Evolutionary conservation across 1,140 invertebrate genomes (phyloP), one percentile per base, ranked within the genome.

Genomic region (Brachionus asplanchnoidis): DNA sequence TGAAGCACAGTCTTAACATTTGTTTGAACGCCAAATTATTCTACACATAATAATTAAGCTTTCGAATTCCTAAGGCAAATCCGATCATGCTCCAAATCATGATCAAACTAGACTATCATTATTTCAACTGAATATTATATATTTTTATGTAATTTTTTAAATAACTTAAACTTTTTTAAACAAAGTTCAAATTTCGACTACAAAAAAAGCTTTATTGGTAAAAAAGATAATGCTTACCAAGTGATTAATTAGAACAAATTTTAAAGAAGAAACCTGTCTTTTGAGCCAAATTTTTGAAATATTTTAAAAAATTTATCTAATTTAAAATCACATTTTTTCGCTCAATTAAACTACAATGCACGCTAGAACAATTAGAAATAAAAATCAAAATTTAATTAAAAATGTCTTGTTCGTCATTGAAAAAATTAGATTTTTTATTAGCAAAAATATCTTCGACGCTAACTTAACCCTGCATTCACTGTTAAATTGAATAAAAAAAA

Each of bases 11-110:
- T 70, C 66, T 70, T 36, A 70, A 17, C 36, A 28, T 70, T 70
- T 70, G 32, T 28, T 68, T 70, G 36, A 70, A 70, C 66, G 36
- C 26, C 66, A 70, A 40, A 70, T 36, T 70, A 36, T 70, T 70
- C 36, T 12, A 14, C 36, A 60, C 53, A 60, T 60, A 60, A 60
- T 60, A 17, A 60, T 60, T 60, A 20, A 60, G 53, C 53, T 60
- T 60, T 60, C 9, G n/a, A 26, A 3, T 60, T 60, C 46, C 17
- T 60, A 20, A 60, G 53, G 53, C 53, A 60, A 53, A 60, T 60
- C 17, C 20, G 53, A 60, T 60, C 53, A 60, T 60, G 9, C 53
- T 23, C 53, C 20, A 9, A 20, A 60, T 20, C 53, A 23, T 60
- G 44, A 46, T 46, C 44, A n/a, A 46, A 46, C 9, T 46, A n/a